Evolutionary conservation across 2,888 invertebrate species (phyloP).

Genomic region (Molanna angustata): DNA sequence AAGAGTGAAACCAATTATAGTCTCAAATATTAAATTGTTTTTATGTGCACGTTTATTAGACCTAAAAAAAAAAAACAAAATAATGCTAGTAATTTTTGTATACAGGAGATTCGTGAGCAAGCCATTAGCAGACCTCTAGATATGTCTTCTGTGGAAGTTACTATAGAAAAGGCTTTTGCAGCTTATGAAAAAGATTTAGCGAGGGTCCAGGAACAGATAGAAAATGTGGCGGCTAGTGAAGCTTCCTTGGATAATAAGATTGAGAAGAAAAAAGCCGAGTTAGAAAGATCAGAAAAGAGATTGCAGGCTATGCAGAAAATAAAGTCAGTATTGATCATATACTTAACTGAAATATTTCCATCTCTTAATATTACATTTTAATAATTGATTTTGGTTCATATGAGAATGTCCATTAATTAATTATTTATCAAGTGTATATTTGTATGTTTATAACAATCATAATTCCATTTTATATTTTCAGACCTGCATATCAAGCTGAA

Average conservation of each 20-base stretch:
- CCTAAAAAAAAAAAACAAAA: no score
- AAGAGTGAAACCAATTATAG: no score
- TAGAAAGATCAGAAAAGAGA: constrained; percentile 90
- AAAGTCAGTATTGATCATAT: constrained; percentile 52
- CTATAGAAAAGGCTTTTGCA: constrained; percentile 72
- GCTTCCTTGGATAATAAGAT: constrained; percentile 88
- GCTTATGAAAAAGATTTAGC: constrained; percentile 66
- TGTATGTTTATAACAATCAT: neutral
- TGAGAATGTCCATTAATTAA: no score
- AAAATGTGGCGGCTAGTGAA: constrained; percentile 84
- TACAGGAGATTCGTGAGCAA: constrained; percentile 69
- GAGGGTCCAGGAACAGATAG: constrained; percentile 74
- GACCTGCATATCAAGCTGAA: constrained; percentile 96
- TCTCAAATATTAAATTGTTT: no score
- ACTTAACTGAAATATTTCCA: neutral
- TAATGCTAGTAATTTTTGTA: no score
- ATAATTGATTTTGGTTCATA: no score
- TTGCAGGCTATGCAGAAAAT: constrained; percentile 93
- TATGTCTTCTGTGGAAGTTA: constrained; percentile 74
- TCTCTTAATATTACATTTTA: no score
- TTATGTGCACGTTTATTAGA: no score
- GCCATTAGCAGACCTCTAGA: constrained; percentile 85
- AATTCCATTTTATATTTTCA: constrained; percentile 37
- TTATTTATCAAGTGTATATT: neutral
- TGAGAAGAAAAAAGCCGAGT: constrained; percentile 83